Conservation (phyloP, 2,797 vertebrate species). For the Cynodonichthys magdalenae region DNA sequence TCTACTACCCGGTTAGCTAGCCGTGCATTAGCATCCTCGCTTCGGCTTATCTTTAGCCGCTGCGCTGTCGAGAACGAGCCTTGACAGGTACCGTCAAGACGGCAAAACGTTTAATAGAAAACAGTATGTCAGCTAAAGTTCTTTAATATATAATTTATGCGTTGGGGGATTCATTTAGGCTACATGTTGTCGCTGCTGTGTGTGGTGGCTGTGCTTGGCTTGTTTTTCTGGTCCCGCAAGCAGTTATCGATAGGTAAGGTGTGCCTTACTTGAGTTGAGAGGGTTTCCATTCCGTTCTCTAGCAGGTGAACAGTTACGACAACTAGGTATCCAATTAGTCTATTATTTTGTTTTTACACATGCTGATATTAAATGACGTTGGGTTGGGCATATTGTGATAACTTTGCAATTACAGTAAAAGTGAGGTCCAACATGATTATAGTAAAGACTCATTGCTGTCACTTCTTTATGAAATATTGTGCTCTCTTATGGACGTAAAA, state of each 20-base stretch:
- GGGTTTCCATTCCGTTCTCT: background rate
- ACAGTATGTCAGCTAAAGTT: background rate
- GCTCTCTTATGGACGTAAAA: too few species aligned
- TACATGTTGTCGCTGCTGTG: background rate
- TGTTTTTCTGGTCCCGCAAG: conserved; percentile 80
- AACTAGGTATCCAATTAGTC: background rate
- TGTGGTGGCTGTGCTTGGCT: conserved; percentile 51
- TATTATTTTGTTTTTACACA: background rate
- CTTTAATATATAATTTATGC: background rate
- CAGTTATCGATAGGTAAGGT: conserved; percentile 60
- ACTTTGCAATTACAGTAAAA: background rate
- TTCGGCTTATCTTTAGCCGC: conserved; percentile 3
- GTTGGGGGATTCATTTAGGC: background rate
- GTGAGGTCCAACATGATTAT: too few species aligned
- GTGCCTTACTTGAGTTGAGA: conserved; percentile 42
- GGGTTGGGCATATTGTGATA: background rate
- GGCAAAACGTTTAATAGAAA: background rate
- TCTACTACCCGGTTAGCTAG: conserved; percentile 15
- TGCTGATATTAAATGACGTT: background rate
- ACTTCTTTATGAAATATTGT: too few species aligned
- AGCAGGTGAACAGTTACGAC: background rate
- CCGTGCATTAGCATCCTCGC: background rate
- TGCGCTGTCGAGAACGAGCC: conserved; percentile 7
- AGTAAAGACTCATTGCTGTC: too few species aligned
- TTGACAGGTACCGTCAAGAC: conserved; percentile 6